Percentiles rank a stretch among this genome's conserved stretches.
Evolutionary conservation across 53 echinoderm and acorn worm species (phyloP).

Genomic region (Zoroaster sp.): DNA sequence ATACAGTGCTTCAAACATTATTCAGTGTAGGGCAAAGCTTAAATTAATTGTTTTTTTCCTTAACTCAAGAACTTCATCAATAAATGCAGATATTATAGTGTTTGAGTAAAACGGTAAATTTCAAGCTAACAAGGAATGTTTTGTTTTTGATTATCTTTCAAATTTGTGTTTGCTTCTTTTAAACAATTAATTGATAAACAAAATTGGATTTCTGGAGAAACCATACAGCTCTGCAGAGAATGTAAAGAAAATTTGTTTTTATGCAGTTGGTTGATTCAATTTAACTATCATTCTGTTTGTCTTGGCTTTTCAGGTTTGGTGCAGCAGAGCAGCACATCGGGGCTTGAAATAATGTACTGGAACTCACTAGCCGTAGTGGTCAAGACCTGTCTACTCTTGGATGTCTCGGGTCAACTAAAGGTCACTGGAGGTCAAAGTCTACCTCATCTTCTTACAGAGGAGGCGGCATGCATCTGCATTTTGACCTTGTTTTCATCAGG

Average conservation of each 20-base stretch:
- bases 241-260: neutral
- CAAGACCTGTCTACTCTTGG: slow-evolving; percentile 37
- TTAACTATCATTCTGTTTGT: neutral
- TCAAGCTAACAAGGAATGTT: too few species aligned
- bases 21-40: neutral
- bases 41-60: neutral
- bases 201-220: neutral
- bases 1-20: too few species aligned
- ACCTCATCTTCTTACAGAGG: slow-evolving; percentile 22
- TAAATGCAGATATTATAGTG: too few species aligned
- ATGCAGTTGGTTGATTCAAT: neutral
- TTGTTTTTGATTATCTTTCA: neutral
- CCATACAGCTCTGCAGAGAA: neutral
- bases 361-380: slow-evolving; percentile 34
- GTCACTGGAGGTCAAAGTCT: neutral
- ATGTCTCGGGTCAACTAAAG: slow-evolving; percentile 13
- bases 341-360: slow-evolving; percentile 12
- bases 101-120: too few species aligned
- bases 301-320: neutral
- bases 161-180: neutral
- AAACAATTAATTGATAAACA: neutral
- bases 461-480: slow-evolving; percentile 32
- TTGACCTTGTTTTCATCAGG: slow-evolving; percentile 41
- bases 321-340: slow-evolving; percentile 20
- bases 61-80: neutral